These are phyloP conservation scores for Villa cingulata DNA, from an alignment of 2,888 invertebrate genomes.

Conservation along the genomic window DNA sequence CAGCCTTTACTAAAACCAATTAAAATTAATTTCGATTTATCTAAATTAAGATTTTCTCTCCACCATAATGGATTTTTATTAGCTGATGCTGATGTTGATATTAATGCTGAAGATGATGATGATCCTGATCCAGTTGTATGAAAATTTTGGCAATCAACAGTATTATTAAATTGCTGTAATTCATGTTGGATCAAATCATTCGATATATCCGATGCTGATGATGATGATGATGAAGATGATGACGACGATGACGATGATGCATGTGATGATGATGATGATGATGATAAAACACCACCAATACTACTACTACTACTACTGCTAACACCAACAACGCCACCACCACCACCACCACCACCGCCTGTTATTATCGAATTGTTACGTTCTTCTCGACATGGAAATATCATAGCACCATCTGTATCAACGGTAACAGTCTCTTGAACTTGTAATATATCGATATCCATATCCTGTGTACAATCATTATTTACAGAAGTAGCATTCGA, in stretches of 20 bases:
- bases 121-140: constrained; percentile 7
- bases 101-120: constrained; percentile 15
- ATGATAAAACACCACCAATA: too few relatives aligned
- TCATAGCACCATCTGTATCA: constrained; percentile 31
- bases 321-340: too few relatives aligned
- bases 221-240: constrained; percentile 15
- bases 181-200: constrained; percentile 9
- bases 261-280: too few relatives aligned
- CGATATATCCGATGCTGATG: constrained; percentile 2
- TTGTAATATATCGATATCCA: constrained; percentile 45
- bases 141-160: background rate
- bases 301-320: too few relatives aligned
- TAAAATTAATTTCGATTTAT: constrained; percentile 46
- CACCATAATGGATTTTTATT: constrained; percentile 42
- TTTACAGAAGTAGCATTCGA: constrained; percentile 27
- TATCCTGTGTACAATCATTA: constrained; percentile 32
- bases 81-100: background rate
- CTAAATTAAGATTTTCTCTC: constrained; percentile 43
- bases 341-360: background rate
- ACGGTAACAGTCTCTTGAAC: constrained; percentile 37
- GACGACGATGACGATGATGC: constrained; percentile 14
- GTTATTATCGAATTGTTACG: constrained; percentile 7
- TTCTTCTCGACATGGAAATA: constrained; percentile 17
- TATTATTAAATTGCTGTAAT: constrained; percentile 6
- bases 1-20: constrained; percentile 89